Evolutionary conservation across 2,113 vertebrate genomes (phyloP), one percentile per base, ranked within the genome.

Genomic region (Andinoacara biseriatus): DNA sequence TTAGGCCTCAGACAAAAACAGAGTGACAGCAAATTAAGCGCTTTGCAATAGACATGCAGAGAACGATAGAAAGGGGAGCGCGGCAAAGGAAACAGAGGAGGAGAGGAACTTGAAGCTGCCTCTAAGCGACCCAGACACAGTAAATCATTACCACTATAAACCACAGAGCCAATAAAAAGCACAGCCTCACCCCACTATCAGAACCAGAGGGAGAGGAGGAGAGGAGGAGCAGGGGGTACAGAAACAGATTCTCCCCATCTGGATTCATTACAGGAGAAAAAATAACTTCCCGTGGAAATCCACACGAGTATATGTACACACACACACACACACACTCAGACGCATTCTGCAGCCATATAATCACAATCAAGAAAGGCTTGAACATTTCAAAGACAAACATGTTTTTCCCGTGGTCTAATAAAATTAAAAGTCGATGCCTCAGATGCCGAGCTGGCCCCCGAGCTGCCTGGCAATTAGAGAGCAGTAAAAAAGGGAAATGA

Each of bases 351-450:
- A 81, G 89, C 90, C 89, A 80, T 91, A 95, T 94, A 94, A 94
- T 95, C 94, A 92, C 87, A 93, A 94, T 95, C 90, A 94, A 92
- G 91, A 92, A 88, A 95, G 90, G 93, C 93, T 93, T 75, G 88
- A 95, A 95, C 94, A 95, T 96, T 95, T 95, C 92, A 96, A 96
- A 96, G 94, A 95, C 95, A 94, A 96, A 96, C 95, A 95, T 96
- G 94, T 95, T 96, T 95, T 95, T 96, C 96, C 95, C 94, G 95
- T 95, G 95, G 96, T 96, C 95, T 96, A 95, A 96, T 96, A 96
- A 96, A 96, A 95, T 95, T 91, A 95, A 95, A 95, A 93, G 91
- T 93, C 88, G 56, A 94, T 93, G 91, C 91, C 87, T 95, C 91
- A 89, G 91, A 95, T 94, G 90, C 89, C 75, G 91, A 86, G 81